Base-by-base conservation (phyloP, 2,113 vertebrate genomes). In the Campylorhamphus procurvoides region DNA sequence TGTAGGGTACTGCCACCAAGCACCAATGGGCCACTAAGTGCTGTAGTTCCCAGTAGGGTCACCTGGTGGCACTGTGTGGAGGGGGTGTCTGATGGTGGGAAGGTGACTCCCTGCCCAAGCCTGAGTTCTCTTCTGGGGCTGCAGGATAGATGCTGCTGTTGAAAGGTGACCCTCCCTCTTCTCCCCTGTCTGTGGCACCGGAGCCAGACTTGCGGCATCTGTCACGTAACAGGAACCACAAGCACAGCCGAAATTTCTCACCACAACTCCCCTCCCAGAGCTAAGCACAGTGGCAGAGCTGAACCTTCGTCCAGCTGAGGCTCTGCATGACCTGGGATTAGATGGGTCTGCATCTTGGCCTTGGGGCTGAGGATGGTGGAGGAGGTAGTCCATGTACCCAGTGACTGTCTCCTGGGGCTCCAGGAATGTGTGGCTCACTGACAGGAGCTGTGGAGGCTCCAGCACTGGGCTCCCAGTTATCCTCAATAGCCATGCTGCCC, bases 1-100 rank as follows among this genome's bases (percentile, higher is more conserved):
- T 53, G n/a, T 47, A 25, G 23, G 22, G 17, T 64, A 42, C 58
- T 58, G 35, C 35, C 4, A 7, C 27, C 63, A 47, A 69, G 44
- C 0, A 9, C 18, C 52, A 52, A 18, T 8, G 18, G 33, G 28
- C 19, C 42, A 35, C 23, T 0, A 0, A 77, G 13, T 39, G 33
- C 47, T 63, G 53, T 35, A 72, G n/a, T 35, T 76, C 19, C 17
- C 6, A 7, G 24, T 4, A 64, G 20, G 8, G 29, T 47, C 7
- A 4, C 16, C 35, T 27, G 12, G n/a, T 82, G 58, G 31, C 18
- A 64, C 20, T 42, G 12, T 37, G 35, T 9, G 4, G 55, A 75
- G 39, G 10, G 12, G n/a, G 10, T 81, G 55, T 82, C 28, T 63
- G 31, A 4, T 44, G 29, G 37, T 7, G 20, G 40, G 39, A 73